phyloP scores from a whole-genome alignment of 2,113 vertebrate genomes.

The Pelobates fuscus region DNA sequence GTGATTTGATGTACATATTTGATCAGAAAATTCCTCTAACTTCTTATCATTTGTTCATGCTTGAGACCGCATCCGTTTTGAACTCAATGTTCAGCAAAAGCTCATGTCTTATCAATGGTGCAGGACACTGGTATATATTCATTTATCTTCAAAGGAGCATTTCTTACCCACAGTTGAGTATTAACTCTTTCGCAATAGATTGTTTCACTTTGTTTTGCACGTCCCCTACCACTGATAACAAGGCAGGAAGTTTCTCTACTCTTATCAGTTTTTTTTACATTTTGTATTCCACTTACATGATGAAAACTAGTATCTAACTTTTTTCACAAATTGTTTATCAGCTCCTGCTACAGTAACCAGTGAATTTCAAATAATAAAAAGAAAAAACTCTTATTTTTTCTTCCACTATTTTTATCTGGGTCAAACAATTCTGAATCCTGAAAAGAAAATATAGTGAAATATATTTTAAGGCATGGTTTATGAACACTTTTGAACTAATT shows the following conservation, averaged over 20 bases:
- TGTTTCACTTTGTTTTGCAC: slow-evolving; percentile 9
- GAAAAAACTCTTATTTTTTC: neutral
- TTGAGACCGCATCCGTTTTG: slow-evolving; percentile 8
- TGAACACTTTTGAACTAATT: no score
- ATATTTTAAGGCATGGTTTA: no score
- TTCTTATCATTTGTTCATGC: slow-evolving; percentile 30
- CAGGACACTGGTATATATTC: slow-evolving; percentile 4
- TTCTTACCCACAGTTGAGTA: neutral
- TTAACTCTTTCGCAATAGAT: slow-evolving; percentile 6
- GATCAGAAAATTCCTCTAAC: no score
- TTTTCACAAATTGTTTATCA: slow-evolving; percentile 25
- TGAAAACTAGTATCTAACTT: neutral
- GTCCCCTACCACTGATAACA: slow-evolving; percentile 13
- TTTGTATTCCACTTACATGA: slow-evolving; percentile 13
- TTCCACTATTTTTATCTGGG: no score
- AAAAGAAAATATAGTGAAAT: no score
- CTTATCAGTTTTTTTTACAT: slow-evolving; percentile 26
- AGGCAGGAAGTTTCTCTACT: slow-evolving; percentile 21
- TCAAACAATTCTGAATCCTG: no score
- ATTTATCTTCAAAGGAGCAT: slow-evolving; percentile 32
- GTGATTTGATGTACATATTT: no score
- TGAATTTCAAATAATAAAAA: neutral
- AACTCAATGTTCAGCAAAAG: slow-evolving; percentile 2
- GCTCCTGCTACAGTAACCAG: neutral
- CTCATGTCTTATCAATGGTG: slow-evolving; percentile 6